Evolutionary conservation across 2,797 vertebrate genomes (phyloP).

Genomic region (Cirrhinus molitorella): DNA sequence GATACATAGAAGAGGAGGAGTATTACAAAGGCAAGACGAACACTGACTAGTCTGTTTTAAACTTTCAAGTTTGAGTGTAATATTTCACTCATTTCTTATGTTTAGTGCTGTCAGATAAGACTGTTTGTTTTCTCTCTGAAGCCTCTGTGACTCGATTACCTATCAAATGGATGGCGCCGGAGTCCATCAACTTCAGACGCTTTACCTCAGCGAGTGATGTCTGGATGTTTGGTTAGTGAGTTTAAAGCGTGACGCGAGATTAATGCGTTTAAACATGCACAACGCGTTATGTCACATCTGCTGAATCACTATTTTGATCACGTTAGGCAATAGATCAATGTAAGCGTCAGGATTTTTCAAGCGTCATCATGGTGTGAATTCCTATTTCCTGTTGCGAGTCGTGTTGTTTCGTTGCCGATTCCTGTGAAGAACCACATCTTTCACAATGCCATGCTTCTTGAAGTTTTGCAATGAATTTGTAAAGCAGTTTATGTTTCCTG

Average conservation of each 20-base stretch:
- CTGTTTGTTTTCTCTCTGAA: conserved; percentile 62
- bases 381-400: conserved; percentile 3
- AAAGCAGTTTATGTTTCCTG: not conserved
- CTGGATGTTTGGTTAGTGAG: conserved; percentile 94
- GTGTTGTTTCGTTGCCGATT: not conserved
- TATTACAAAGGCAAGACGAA: conserved; percentile 85
- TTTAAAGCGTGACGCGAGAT: conserved; percentile 16
- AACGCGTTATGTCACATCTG: not conserved
- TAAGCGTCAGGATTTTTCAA: not conserved
- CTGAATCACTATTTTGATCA: not conserved
- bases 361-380: not conserved
- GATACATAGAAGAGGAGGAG: conserved; percentile 87
- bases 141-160: conserved; percentile 90
- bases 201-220: conserved; percentile 94
- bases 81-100: not conserved
- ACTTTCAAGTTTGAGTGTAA: not conserved
- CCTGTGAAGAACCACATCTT: not conserved
- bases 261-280: not conserved
- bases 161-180: conserved; percentile 98
- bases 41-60: not conserved
- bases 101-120: not conserved
- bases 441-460: not conserved
- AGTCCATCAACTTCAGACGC: conserved; percentile 97
- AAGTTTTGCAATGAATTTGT: not conserved
- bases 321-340: not conserved